Evolutionary conservation across 2,797 vertebrate species (phyloP).

Genomic region (Ctenopoma multispine): DNA sequence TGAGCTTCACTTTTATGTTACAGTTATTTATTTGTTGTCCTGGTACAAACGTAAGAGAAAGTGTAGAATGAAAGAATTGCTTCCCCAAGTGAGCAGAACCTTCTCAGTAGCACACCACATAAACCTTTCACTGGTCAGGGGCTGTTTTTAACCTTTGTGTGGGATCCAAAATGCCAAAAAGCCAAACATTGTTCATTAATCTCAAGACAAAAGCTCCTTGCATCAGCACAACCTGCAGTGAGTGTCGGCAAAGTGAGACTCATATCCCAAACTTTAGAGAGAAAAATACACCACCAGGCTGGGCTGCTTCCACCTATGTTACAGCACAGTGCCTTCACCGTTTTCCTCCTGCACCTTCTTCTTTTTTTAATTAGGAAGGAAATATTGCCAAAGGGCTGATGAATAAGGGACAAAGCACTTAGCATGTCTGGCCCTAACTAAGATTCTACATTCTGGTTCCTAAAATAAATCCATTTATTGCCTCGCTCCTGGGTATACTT

Average conservation of each 20-base stretch:
- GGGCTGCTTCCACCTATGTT: slow-evolving; percentile 44
- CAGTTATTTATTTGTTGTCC: slow-evolving; percentile 50
- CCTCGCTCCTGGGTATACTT: slow-evolving; percentile 76
- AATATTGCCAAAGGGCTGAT: slow-evolving; percentile 73
- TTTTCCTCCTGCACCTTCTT: slow-evolving; percentile 61
- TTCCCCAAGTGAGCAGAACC: slow-evolving; percentile 51
- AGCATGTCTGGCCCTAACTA: slow-evolving; percentile 82
- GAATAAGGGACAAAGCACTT: slow-evolving; percentile 83
- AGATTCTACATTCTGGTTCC: slow-evolving; percentile 80
- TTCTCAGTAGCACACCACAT: slow-evolving; percentile 49
- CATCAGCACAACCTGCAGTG: slow-evolving; percentile 78
- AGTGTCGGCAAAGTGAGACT: slow-evolving; percentile 56
- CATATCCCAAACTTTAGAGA: slow-evolving; percentile 61
- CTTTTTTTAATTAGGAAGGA: slow-evolving; percentile 77
- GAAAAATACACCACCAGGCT: slow-evolving; percentile 17
- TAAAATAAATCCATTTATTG: slow-evolving; percentile 85
- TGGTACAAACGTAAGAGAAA: slow-evolving; percentile 51
- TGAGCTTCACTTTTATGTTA: slow-evolving; percentile 21
- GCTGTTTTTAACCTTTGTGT: slow-evolving; percentile 78
- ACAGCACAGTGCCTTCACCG: slow-evolving; percentile 26
- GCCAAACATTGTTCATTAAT: slow-evolving; percentile 82
- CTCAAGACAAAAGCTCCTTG: slow-evolving; percentile 76
- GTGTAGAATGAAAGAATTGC: slow-evolving; percentile 62
- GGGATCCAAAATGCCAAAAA: slow-evolving; percentile 76
- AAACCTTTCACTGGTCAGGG: slow-evolving; percentile 72